phyloP scores from a whole-genome alignment of 2,888 invertebrate genomes.

The Hyalella azteca region DNA sequence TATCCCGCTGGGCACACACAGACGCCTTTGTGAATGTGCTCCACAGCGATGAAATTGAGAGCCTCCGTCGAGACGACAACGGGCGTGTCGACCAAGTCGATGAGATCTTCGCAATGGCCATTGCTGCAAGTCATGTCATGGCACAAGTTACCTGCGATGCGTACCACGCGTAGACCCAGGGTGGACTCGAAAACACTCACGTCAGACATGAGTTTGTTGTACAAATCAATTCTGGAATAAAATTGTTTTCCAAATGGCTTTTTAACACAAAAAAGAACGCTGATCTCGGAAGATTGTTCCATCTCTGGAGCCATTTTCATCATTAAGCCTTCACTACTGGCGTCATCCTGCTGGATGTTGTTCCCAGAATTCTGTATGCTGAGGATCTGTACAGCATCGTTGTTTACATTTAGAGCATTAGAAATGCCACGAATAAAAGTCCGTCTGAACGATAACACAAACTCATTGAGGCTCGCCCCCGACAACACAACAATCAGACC shows the following conservation, averaged over 20 bases:
- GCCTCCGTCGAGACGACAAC: slow-evolving; percentile 75
- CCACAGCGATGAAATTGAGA: slow-evolving; percentile 78
- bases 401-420: slow-evolving; percentile 77
- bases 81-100: slow-evolving; percentile 69
- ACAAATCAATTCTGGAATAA: slow-evolving; percentile 44
- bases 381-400: slow-evolving; percentile 82
- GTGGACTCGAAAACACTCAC: slow-evolving; percentile 60
- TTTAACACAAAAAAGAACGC: slow-evolving; percentile 50
- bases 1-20: slow-evolving; percentile 86
- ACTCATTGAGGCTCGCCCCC: slow-evolving; percentile 81
- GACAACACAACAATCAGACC: slow-evolving; percentile 84
- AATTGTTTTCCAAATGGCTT: slow-evolving; percentile 41
- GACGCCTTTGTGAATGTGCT: slow-evolving; percentile 74
- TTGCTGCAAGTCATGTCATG: slow-evolving; percentile 72
- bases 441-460: slow-evolving; percentile 67
- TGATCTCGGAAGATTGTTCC: not conserved
- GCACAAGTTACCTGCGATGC: slow-evolving; percentile 73
- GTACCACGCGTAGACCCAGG: slow-evolving; percentile 73
- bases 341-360: not conserved
- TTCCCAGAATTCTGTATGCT: slow-evolving; percentile 74
- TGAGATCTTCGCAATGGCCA: slow-evolving; percentile 76
- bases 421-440: slow-evolving; percentile 60
- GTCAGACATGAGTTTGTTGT: slow-evolving; percentile 67
- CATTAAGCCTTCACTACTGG: not conserved
- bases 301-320: slow-evolving; percentile 22